phyloP scores from a whole-genome alignment of 2,113 vertebrate genomes.

The Ondatra zibethicus region DNA sequence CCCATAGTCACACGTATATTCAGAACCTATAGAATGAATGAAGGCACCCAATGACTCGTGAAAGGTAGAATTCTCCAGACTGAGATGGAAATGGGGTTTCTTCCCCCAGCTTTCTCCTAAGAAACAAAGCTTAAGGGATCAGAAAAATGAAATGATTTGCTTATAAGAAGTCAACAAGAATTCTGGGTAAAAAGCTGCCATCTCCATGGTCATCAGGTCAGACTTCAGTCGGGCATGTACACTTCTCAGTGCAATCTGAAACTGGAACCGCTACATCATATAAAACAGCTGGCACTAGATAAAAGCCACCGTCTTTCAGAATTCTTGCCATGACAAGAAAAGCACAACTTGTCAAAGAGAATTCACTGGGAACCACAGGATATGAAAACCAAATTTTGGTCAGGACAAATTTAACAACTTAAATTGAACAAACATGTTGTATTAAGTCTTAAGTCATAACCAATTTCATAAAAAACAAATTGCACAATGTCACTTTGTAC shows the following conservation, averaged over 20 bases:
- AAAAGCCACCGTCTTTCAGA: constrained; percentile 56
- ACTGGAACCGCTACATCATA: constrained; percentile 12
- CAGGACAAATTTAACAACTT: constrained; percentile 79
- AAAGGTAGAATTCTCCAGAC: not conserved
- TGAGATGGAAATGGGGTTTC: not conserved
- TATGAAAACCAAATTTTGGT: constrained; percentile 75
- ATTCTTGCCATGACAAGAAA: constrained; percentile 59
- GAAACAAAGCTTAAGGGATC: not conserved
- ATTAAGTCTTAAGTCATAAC: constrained; percentile 79
- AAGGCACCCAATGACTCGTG: not conserved
- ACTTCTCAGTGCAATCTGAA: constrained; percentile 45
- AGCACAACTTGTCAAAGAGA: constrained; percentile 73
- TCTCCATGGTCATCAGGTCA: not conserved
- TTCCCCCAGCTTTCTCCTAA: constrained; percentile 22
- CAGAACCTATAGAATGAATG: not conserved
- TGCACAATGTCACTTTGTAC: constrained; percentile 79
- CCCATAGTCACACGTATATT: not conserved
- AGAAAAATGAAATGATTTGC: not conserved
- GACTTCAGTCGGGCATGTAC: not conserved
- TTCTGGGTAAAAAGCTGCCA: not conserved
- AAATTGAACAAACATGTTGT: constrained; percentile 75
- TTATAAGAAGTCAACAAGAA: constrained; percentile 25
- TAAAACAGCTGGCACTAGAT: constrained; percentile 50
- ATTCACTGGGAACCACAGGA: constrained; percentile 56
- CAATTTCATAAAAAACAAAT: constrained; percentile 77